Base-by-base conservation (phyloP, 2,888 invertebrate species). In the Eilema sororculum region DNA sequence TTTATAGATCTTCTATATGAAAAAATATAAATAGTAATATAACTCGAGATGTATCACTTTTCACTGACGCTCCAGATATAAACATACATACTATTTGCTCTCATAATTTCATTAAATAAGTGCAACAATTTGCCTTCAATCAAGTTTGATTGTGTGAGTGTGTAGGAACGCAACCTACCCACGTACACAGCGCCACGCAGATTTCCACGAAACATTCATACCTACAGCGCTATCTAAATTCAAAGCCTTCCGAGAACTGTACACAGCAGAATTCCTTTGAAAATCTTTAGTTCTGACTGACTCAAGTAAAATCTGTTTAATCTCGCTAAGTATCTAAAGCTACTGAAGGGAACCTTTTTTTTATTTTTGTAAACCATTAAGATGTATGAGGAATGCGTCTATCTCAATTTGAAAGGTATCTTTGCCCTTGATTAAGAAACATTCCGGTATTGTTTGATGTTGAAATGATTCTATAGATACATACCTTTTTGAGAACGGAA, bases 311-410 rank as follows among this genome's bases (percentile, higher is more conserved):
- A 12, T 33, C 33, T 28, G 24, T 46, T 41, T 46, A 63, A 25
- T 63, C 33, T 63, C 46, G 25, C 22, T 63, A 41, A 63, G 37
- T 63, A 41, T 46, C 24, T 46, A 9, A 41, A 41, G 46, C 33
- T 30, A 33, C 22, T 61, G n/a, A 61, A 33, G 25, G 20, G 16
- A 25, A 61, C n/a, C 61, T 22, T 61, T 22, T 30, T 28, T 22
- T n/a, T n/a, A 33, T 61, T 61, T 30, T 10, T n/a, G n/a, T 12
- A 33, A 61, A 33, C 3, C 61, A 33, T 30, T 22, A n/a, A n/a
- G 4, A 37, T 61, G 46, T 37, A 66, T 62, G 28, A 46, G 5
- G 25, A n/a, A 52, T 52, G n/a, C 52, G 52, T 52, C 0, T 52
- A 52, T 52, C 52, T 52, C 52, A 52, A n/a, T 52, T n/a, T 52